These are phyloP conservation scores for Fabriciana adippe DNA, from an alignment of 2,888 invertebrate species.

Conservation along the genomic window DNA sequence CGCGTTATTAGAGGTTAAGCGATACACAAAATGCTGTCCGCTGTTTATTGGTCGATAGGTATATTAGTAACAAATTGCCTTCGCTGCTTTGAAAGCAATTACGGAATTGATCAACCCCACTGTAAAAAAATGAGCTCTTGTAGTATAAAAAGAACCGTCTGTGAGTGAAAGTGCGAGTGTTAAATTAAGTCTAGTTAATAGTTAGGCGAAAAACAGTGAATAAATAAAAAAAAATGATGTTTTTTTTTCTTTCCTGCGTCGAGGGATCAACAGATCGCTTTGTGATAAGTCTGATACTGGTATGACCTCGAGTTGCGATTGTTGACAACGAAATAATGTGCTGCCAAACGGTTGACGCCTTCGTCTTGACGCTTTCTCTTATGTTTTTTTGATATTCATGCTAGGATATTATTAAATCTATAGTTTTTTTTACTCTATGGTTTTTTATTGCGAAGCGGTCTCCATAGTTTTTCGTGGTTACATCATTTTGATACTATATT, in stretches of 20 bases:
- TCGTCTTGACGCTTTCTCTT: conserved; percentile 44
- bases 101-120: conserved; percentile 74
- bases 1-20: conserved; percentile 42
- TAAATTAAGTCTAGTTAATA: conserved; percentile 77
- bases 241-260: conserved; percentile 64
- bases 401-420: conserved; percentile 1
- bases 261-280: conserved; percentile 71
- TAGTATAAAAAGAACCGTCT: conserved; percentile 61
- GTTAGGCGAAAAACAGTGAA: conserved; percentile 73
- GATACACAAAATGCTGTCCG: conserved; percentile 47
- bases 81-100: conserved; percentile 59
- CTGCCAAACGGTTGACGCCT: conserved; percentile 50
- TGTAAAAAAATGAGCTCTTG: conserved; percentile 65
- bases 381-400: conserved; percentile 25
- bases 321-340: conserved; percentile 71
- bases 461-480: not conserved
- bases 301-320: conserved; percentile 59
- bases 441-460: not conserved
- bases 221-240: conserved; percentile 51
- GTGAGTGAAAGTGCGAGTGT: conserved; percentile 50
- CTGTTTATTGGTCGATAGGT: conserved; percentile 51
- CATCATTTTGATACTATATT: not conserved
- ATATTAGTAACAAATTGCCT: conserved; percentile 52
- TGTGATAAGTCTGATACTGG: conserved; percentile 66
- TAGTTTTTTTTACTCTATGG: not conserved